Base-by-base conservation (phyloP, 2,113 vertebrate genomes). In the Drymodes brunneopygia region DNA sequence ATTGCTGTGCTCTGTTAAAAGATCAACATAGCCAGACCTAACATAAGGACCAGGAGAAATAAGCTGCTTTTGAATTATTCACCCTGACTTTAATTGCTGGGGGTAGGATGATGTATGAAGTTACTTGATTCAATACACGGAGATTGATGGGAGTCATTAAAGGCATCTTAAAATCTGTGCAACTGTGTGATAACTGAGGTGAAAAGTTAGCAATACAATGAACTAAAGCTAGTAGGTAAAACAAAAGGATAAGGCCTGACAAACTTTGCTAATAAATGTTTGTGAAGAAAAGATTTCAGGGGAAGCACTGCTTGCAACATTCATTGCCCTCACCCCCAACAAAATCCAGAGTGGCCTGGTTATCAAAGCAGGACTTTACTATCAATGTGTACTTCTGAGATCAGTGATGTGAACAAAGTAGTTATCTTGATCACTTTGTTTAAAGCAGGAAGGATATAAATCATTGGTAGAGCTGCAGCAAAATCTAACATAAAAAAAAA, bases 311-410 rank as follows among this genome's bases (percentile, higher is more conserved):
- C 15, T 38, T 50, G 22, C 6, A 45, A 10, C 4, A 15, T 58
- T 61, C 25, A 28, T 18, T 35, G 0, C 0, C 12, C 6, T 25
- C 7, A 28, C 2, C 2, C 0, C 0, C 7, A 33, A 22, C 14
- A 81, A 33, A 31, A 35, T 54, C 24, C 40, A 36, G 10, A 56
- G 16, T 51, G 15, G 6, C 9, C 25, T 78, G 15, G 6, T 66
- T 74, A 60, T 62, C 47, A 83, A 65, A 81, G 28, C 5, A 45
- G 33, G 6, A 50, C 7, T 73, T 83, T 45, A 50, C 12, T 61
- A 24, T 38, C 28, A 29, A 27, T 25, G 7, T 42, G 7, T 48
- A 42, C 38, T 92, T 86, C 12, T 67, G 65, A 78, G 19, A 48
- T 48, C 8, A 65, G 4, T 36, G 9, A 45, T 36, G 10, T 81